Conservation (phyloP, 1,140 invertebrate species). For the Ceratina japonica region DNA sequence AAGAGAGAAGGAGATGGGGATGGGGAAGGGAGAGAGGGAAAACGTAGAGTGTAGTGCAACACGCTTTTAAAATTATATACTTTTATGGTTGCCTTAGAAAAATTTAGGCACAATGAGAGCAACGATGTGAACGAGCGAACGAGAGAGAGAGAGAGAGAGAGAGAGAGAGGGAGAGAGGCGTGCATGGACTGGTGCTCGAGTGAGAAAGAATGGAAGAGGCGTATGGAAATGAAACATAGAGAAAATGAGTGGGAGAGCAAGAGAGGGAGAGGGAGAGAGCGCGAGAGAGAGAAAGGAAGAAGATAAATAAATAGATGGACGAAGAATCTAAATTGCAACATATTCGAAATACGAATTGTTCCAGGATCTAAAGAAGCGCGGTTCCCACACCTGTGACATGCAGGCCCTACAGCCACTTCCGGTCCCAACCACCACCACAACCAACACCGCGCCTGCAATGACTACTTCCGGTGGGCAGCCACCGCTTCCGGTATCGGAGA, state of each 20-base stretch:
- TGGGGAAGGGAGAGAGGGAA: constrained; percentile 24
- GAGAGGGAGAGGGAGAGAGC: constrained; percentile 23
- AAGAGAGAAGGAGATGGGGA: constrained; percentile 30
- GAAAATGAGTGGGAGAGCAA: constrained; percentile 22
- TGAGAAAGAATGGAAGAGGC: constrained; percentile 22
- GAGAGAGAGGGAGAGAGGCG: constrained; percentile 2
- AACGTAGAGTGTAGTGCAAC: constrained; percentile 21
- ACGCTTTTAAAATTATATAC: constrained; percentile 21
- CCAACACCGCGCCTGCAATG: constrained; percentile 75
- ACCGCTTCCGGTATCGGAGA: constrained; percentile 77
- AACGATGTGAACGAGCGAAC: constrained; percentile 1
- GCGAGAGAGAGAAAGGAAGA: constrained; percentile 30
- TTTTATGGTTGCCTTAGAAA: constrained; percentile 26
- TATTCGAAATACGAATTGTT: constrained; percentile 78
- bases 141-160: constrained; percentile 44
- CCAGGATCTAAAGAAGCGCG: constrained; percentile 79
- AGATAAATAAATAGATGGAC: constrained; percentile 31
- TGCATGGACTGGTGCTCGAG: background rate
- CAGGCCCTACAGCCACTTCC: constrained; percentile 79
- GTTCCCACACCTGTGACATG: constrained; percentile 79
- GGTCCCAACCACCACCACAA: constrained; percentile 73
- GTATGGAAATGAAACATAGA: background rate
- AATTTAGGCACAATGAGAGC: constrained; percentile 50
- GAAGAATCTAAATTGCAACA: constrained; percentile 69
- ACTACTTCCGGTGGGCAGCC: constrained; percentile 77